These are phyloP conservation scores for Melopsittacus undulatus DNA, from an alignment of 2,797 vertebrate species.

Conservation along the genomic window DNA sequence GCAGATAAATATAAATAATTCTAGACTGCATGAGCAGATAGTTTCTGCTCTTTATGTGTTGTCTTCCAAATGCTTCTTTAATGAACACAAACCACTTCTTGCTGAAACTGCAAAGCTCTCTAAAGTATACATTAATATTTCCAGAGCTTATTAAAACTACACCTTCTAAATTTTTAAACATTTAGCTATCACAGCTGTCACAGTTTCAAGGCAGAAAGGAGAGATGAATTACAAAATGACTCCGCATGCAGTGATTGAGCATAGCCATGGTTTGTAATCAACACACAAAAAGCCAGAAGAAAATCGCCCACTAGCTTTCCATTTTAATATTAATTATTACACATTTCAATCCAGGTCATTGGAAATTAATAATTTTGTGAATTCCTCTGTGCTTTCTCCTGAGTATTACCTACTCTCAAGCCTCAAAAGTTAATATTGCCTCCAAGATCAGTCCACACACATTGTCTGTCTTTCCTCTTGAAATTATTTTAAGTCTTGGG, in stretches of 20 bases:
- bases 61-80: conserved; percentile 30
- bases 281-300: not conserved
- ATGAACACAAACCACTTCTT: conserved; percentile 34
- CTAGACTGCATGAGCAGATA: not conserved
- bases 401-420: not conserved
- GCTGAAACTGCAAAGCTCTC: not conserved
- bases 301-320: not conserved
- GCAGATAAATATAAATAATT: not conserved
- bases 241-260: not conserved
- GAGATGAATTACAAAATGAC: not conserved
- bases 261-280: not conserved
- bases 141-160: conserved; percentile 22
- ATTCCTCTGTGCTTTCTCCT: not conserved
- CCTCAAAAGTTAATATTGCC: not conserved
- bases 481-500: not conserved
- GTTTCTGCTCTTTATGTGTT: not conserved
- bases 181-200: not conserved
- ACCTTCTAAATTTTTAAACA: conserved; percentile 38
- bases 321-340: not conserved
- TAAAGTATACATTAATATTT: conserved; percentile 28
- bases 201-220: not conserved
- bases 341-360: not conserved
- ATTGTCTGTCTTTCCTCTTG: not conserved
- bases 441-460: not conserved
- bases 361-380: not conserved